phyloP scores from a whole-genome alignment of 1,140 invertebrate genomes.

The Heliothis subflexa region DNA sequence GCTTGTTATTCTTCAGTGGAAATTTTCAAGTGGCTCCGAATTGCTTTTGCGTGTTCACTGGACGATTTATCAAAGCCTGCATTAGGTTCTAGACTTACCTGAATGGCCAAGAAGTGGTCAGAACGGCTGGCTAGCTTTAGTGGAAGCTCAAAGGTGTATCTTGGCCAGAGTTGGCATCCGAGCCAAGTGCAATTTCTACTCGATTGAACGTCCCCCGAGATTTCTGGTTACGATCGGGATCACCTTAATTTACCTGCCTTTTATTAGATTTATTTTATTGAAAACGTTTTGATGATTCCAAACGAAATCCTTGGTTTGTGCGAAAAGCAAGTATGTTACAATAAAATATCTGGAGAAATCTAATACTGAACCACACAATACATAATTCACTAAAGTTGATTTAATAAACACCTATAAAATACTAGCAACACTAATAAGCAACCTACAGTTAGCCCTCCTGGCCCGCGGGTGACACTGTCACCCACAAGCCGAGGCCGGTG shows the following conservation, averaged over 20 bases:
- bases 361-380: too few species aligned
- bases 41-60: neutral
- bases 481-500: neutral
- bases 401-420: neutral
- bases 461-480: neutral
- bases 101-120: constrained; percentile 18
- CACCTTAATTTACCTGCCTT: constrained; percentile 6
- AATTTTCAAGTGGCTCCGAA: constrained; percentile 12
- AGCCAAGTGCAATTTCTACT: constrained; percentile 29
- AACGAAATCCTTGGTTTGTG: too few species aligned
- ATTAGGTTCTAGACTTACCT: constrained; percentile 11
- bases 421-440: neutral
- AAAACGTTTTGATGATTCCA: too few species aligned
- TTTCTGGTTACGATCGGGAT: constrained; percentile 3
- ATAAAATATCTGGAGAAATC: too few species aligned
- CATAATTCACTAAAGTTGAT: too few species aligned
- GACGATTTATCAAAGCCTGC: constrained; percentile 21
- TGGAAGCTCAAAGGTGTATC: constrained; percentile 17
- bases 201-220: constrained; percentile 17
- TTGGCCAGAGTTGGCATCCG: constrained; percentile 14
- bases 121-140: constrained; percentile 13
- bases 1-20: constrained; percentile 1
- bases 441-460: neutral
- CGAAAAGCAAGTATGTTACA: too few species aligned
- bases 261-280: too few species aligned